Conservation (phyloP, 2,888 invertebrate genomes). For the Ernsta delagoae region DNA sequence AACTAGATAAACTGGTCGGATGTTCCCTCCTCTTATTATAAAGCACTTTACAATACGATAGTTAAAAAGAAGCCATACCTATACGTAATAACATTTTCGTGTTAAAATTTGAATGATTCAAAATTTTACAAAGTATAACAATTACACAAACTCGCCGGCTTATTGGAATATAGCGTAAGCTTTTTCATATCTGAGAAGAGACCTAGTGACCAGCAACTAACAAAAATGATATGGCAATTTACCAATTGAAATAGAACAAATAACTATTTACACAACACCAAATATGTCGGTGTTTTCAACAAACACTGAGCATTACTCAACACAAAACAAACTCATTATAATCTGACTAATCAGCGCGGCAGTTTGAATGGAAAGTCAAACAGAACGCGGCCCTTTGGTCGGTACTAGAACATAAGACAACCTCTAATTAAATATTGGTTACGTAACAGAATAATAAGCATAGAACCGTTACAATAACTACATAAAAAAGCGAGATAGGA, state of each 20-base stretch:
- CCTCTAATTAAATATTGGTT: slow-evolving; percentile 22
- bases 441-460: not conserved
- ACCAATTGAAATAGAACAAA: not conserved
- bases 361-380: slow-evolving; percentile 68
- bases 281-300: slow-evolving; percentile 13
- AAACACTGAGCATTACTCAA: slow-evolving; percentile 29
- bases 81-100: not conserved
- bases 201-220: not conserved
- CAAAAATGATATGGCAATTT: not conserved
- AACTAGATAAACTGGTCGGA: not conserved
- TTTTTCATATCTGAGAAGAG: not conserved
- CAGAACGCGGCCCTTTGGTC: slow-evolving; percentile 69
- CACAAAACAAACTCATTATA: slow-evolving; percentile 59
- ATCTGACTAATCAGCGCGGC: slow-evolving; percentile 66
- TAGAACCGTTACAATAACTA: not conserved
- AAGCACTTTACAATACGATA: not conserved
- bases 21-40: slow-evolving; percentile 3
- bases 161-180: too few species aligned
- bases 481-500: not conserved
- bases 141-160: too few species aligned
- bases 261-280: slow-evolving; percentile 11
- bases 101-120: too few species aligned
- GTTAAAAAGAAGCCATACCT: not conserved
- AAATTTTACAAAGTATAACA: too few species aligned
- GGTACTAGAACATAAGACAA: slow-evolving; percentile 24